phyloP scores from a whole-genome alignment of 2,888 invertebrate genomes.

The Polietes domitor region DNA sequence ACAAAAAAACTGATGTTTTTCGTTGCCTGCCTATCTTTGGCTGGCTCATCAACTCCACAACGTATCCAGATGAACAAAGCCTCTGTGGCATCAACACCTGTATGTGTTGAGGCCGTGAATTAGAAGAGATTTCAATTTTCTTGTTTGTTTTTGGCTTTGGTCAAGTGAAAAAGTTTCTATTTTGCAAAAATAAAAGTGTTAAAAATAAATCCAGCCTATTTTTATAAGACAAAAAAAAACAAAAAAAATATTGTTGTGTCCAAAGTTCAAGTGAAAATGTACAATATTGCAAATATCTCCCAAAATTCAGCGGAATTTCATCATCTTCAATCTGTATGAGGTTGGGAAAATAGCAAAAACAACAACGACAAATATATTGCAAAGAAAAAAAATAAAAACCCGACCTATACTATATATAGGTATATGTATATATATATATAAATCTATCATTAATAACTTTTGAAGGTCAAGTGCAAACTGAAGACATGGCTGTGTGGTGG shows the following conservation, averaged over 20 bases:
- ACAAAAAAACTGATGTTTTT: constrained; percentile 14
- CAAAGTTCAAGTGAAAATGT: no score
- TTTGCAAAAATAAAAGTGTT: constrained; percentile 11
- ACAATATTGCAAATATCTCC: neutral
- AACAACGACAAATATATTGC: constrained; percentile 18
- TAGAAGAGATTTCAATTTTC: constrained; percentile 13
- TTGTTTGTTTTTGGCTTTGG: neutral
- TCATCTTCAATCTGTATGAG: neutral
- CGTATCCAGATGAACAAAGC: constrained; percentile 58
- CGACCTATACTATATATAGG: constrained; percentile 9
- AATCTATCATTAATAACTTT: constrained; percentile 49
- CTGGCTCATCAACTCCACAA: constrained; percentile 58
- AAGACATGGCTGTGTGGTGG: neutral
- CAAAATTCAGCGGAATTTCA: neutral
- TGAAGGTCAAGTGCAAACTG: constrained; percentile 52
- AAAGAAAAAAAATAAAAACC: constrained; percentile 16
- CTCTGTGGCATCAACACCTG: constrained; percentile 63
- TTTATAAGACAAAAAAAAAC: constrained; percentile 8
- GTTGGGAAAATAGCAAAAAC: neutral
- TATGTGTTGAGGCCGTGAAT: constrained; percentile 61
- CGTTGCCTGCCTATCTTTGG: constrained; percentile 56
- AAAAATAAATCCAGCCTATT: constrained; percentile 13
- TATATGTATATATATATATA: no score
- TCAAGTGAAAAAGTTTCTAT: constrained; percentile 4
- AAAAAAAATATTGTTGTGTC: neutral